Evolutionary conservation across 1,140 invertebrate genomes (phyloP), one percentile per base, ranked within the genome.

Genomic region (Ceratosolen solmsi): DNA sequence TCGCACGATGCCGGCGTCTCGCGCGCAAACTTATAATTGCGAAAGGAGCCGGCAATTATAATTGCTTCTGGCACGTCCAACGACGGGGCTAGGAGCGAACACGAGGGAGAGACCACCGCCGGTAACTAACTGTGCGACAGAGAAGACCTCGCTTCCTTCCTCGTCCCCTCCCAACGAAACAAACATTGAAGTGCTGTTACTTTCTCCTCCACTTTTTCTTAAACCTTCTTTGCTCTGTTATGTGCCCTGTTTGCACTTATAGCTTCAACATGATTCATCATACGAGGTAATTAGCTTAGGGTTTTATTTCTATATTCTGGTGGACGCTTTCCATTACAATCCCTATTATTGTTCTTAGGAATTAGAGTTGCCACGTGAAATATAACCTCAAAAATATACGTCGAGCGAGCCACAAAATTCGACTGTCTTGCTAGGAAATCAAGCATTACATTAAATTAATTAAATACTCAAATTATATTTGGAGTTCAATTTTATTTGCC

Each of bases 11-110:
- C 75, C 63, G 75, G 65, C 80, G 84, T 83, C 76, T 85, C 83
- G 83, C 88, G 84, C 87, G 86, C 88, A 91, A 92, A 92, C 91
- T 92, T 92, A 91, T 92, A 92, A 92, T 92, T 92, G 90, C 91
- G 86, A 92, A 91, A 92, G 90, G 91, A 91, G 90, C 87, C 87
- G 88, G 90, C 91, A 91, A 92, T 92, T 92, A 92, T 92, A 92
- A 92, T 92, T 92, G 90, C 90, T 86, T 85, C 85, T 85, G 84
- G 84, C 86, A 85, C 84, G 84, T 83, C 60, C 76, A 58, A 74
- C 76, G 76, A 72, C 54, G 68, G 20, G 1, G 63, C 27, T 22
- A 38, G 54, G 38, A 87, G 85, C 85, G 82, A 83, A 81, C 83
- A 85, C 84, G 84, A 85, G 80, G 15, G 27, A 30, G 86, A 88